Conservation (phyloP, 92 coral and sea anemone genomes). For the Bergia sp. region DNA sequence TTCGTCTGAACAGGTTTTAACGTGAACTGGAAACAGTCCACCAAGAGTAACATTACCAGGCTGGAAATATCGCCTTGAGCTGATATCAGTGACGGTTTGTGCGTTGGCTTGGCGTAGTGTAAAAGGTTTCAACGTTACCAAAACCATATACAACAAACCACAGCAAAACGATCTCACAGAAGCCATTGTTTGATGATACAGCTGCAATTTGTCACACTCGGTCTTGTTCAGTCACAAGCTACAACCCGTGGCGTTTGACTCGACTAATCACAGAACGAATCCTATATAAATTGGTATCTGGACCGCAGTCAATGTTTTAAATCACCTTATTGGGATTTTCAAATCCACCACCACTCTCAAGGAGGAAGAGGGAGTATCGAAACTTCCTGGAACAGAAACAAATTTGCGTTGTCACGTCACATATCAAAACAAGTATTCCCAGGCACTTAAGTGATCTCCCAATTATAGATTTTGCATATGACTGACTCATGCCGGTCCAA, state of each 20-base stretch:
- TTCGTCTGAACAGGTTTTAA: slow-evolving; percentile 40
- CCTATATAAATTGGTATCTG: background rate
- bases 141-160: background rate
- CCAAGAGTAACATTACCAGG: slow-evolving; percentile 79
- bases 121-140: background rate
- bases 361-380: background rate
- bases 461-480: background rate
- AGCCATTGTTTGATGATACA: background rate
- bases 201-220: background rate
- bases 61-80: slow-evolving; percentile 50
- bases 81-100: slow-evolving; percentile 24
- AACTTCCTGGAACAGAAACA: background rate
- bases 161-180: background rate
- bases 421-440: background rate
- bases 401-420: background rate
- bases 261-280: background rate
- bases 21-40: slow-evolving; percentile 91
- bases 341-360: background rate
- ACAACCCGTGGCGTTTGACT: background rate
- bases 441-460: background rate
- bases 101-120: background rate
- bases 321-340: background rate
- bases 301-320: background rate
- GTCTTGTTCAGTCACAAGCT: background rate
- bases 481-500: background rate